These are phyloP conservation scores for Heterohyrax brucei DNA, from an alignment of 2,797 vertebrate species.

Conservation along the genomic window DNA sequence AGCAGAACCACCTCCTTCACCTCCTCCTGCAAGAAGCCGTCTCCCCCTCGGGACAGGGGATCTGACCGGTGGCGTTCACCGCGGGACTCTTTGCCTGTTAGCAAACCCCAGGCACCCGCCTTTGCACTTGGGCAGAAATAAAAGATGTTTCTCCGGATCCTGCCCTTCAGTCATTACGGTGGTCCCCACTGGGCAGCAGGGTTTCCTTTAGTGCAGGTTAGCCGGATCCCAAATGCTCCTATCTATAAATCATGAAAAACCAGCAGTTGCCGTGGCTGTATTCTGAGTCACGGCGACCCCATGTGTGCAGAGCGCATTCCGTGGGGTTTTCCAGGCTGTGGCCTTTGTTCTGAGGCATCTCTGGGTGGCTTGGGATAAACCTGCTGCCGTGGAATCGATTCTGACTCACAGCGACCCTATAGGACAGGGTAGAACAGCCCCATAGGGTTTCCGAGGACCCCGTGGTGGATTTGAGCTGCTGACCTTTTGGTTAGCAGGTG, in stretches of 20 bases:
- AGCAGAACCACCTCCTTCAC: conserved; percentile 98
- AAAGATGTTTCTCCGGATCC: background rate
- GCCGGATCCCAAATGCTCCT: background rate
- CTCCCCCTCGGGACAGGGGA: conserved; percentile 95
- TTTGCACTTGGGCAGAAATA: background rate
- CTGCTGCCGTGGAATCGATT: too few relatives aligned
- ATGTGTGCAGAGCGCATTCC: too few relatives aligned
- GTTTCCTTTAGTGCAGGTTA: background rate
- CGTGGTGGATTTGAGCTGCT: too few relatives aligned
- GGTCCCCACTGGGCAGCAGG: background rate
- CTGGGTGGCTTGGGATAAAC: background rate
- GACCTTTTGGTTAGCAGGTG: too few relatives aligned
- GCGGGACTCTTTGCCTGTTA: too few relatives aligned
- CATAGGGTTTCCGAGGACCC: too few relatives aligned
- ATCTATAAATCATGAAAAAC: background rate
- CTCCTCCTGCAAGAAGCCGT: conserved; percentile 95
- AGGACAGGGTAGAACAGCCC: too few relatives aligned
- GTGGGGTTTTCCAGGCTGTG: background rate
- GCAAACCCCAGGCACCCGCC: background rate
- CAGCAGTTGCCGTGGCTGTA: too few relatives aligned
- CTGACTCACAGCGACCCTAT: too few relatives aligned
- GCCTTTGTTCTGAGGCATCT: background rate
- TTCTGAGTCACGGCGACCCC: too few relatives aligned
- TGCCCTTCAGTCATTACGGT: background rate
- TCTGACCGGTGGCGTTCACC: conserved; percentile 87